These are phyloP conservation scores for Nansenia antarctica DNA, from an alignment of 2,113 vertebrate genomes.

Conservation along the genomic window DNA sequence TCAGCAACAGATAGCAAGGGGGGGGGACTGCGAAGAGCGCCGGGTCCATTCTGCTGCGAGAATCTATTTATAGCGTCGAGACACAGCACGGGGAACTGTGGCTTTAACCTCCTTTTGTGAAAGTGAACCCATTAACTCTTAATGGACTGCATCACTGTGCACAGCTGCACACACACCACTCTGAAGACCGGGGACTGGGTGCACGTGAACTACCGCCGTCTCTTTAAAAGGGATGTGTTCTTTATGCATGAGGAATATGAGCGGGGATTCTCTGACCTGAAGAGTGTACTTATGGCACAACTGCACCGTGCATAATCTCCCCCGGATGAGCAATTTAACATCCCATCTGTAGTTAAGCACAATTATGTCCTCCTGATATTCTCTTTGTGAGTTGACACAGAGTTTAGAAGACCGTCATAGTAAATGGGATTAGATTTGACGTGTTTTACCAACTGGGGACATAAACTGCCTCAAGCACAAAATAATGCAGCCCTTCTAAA, in stretches of 20 bases:
- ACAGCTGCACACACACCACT: conserved; percentile 51
- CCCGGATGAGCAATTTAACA: conserved; percentile 8
- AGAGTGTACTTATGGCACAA: conserved; percentile 28
- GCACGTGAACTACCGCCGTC: conserved; percentile 43
- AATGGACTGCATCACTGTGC: conserved; percentile 66
- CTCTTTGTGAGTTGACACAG: conserved; percentile 2
- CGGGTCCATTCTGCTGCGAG: conserved; percentile 64
- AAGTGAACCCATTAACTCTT: conserved; percentile 77
- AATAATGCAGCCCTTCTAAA: neutral
- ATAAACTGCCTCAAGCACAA: neutral
- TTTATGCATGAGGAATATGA: conserved; percentile 38
- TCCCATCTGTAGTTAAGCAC: neutral
- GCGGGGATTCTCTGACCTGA: conserved; percentile 31
- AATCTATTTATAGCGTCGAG: conserved; percentile 77
- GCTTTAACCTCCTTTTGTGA: conserved; percentile 77
- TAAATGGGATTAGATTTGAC: neutral
- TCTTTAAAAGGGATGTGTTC: conserved; percentile 25
- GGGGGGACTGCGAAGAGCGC: conserved; percentile 73
- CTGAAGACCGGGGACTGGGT: conserved; percentile 43
- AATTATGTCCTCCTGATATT: neutral
- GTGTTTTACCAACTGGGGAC: neutral
- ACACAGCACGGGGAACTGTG: conserved; percentile 68
- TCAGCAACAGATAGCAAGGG: conserved; percentile 70
- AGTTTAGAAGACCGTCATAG: neutral
- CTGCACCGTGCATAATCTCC: conserved; percentile 39